A percentile compares a stretch with the other conserved stretches of the same genome.
phyloP scores from a whole-genome alignment of 2,888 invertebrate genomes.

The Branchipolynoe longqiensis region DNA sequence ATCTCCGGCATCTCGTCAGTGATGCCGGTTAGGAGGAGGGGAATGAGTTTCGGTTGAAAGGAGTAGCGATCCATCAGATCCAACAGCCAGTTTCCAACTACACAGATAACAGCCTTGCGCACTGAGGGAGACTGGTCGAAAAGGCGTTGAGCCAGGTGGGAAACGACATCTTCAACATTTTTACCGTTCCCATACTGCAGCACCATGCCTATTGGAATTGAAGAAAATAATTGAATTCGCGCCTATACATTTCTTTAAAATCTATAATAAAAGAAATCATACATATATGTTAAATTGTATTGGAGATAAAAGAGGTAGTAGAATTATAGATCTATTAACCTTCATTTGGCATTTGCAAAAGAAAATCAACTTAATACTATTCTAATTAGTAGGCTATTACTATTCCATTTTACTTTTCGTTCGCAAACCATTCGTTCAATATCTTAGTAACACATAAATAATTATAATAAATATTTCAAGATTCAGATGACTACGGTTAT shows the following conservation, averaged over 20 bases:
- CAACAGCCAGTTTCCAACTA: constrained; percentile 90
- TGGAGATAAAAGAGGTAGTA: too few species aligned
- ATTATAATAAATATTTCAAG: too few species aligned
- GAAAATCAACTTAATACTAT: too few species aligned
- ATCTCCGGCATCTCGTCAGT: constrained; percentile 90
- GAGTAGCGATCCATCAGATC: constrained; percentile 93
- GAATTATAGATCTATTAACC: not conserved
- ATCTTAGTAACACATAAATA: too few species aligned
- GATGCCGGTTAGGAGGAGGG: constrained; percentile 91
- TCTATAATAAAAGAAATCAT: not conserved
- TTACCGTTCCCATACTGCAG: constrained; percentile 88
- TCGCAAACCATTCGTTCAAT: too few species aligned
- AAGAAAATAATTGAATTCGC: not conserved
- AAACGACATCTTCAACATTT: constrained; percentile 87
- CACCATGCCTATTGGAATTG: constrained; percentile 82
- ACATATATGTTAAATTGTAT: too few species aligned
- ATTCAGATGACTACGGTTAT: too few species aligned
- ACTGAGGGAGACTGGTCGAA: constrained; percentile 93
- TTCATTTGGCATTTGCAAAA: too few species aligned
- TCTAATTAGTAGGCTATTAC: too few species aligned
- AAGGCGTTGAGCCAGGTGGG: constrained; percentile 91
- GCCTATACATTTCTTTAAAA: not conserved
- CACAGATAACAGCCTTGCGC: constrained; percentile 88
- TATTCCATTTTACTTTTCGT: too few species aligned
- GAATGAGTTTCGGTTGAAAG: constrained; percentile 92